phyloP scores from a whole-genome alignment of 1,140 invertebrate genomes.

The Stegodyphus mimosarum region DNA sequence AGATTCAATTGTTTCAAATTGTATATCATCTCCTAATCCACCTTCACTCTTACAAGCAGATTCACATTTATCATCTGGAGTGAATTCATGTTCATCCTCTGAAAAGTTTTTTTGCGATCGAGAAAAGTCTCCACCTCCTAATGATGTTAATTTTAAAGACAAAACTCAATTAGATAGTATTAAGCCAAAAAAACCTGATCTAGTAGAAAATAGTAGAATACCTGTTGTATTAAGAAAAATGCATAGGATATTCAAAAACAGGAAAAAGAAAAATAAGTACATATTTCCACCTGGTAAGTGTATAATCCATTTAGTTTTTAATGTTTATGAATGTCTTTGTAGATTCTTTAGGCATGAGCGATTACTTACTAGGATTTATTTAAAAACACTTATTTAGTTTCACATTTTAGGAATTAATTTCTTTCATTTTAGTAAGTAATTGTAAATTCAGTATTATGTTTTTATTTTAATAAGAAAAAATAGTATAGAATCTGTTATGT shows the following conservation, averaged over 20 bases:
- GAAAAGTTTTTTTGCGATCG: slow-evolving; percentile 43
- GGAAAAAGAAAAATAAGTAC: slow-evolving; percentile 47
- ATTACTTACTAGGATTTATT: too few species aligned
- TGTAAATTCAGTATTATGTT: too few species aligned
- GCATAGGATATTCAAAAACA: slow-evolving; percentile 46
- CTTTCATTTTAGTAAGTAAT: too few species aligned
- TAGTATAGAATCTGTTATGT: too few species aligned
- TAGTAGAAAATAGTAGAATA: not conserved
- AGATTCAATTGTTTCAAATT: slow-evolving; percentile 39
- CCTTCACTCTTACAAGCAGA: slow-evolving; percentile 32
- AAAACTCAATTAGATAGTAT: not conserved
- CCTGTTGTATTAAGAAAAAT: slow-evolving; percentile 44
- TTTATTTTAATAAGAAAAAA: too few species aligned
- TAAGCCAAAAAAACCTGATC: not conserved
- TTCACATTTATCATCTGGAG: slow-evolving; percentile 41
- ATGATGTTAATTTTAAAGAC: slow-evolving; percentile 38
- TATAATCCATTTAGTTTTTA: not conserved
- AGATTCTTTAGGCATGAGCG: not conserved
- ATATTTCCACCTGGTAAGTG: slow-evolving; percentile 47
- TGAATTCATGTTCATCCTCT: slow-evolving; percentile 42
- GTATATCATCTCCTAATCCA: slow-evolving; percentile 35
- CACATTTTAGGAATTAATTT: too few species aligned
- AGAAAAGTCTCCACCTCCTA: slow-evolving; percentile 25
- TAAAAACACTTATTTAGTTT: too few species aligned
- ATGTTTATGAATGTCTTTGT: not conserved